Conservation (phyloP, 2,888 invertebrate species). For the Brenthis hecate region DNA sequence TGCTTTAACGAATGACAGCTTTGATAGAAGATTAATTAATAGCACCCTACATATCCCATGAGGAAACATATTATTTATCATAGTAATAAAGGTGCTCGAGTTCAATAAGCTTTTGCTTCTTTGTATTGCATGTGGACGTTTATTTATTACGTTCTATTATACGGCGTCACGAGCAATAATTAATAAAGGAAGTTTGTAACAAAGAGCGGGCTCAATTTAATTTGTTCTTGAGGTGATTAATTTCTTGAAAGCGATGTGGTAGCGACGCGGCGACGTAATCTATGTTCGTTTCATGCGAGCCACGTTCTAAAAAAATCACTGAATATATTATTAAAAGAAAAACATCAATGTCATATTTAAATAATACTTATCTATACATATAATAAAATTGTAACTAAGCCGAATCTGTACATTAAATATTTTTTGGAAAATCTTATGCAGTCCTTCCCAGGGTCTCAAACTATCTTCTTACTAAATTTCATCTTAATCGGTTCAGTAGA, state of each 20-base stretch:
- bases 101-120: constrained; percentile 13
- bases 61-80: too few relatives aligned
- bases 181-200: constrained; percentile 28
- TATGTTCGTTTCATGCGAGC: constrained; percentile 21
- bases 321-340: background rate
- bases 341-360: background rate
- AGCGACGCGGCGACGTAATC: constrained; percentile 24
- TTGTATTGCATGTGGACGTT: constrained; percentile 11
- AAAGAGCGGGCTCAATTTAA: constrained; percentile 29
- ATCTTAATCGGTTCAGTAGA: too few relatives aligned
- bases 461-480: too few relatives aligned
- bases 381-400: too few relatives aligned
- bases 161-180: constrained; percentile 19
- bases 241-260: constrained; percentile 32
- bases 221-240: constrained; percentile 29
- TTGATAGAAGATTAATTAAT: too few relatives aligned
- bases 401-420: too few relatives aligned
- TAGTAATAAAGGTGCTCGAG: constrained; percentile 1
- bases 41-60: too few relatives aligned
- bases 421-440: too few relatives aligned
- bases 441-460: too few relatives aligned
- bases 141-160: constrained; percentile 18
- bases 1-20: too few relatives aligned
- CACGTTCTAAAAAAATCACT: constrained; percentile 9
- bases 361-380: too few relatives aligned